These are phyloP conservation scores for Zoanthus solanderi DNA, from an alignment of 92 coral and sea anemone species.

Conservation along the genomic window DNA sequence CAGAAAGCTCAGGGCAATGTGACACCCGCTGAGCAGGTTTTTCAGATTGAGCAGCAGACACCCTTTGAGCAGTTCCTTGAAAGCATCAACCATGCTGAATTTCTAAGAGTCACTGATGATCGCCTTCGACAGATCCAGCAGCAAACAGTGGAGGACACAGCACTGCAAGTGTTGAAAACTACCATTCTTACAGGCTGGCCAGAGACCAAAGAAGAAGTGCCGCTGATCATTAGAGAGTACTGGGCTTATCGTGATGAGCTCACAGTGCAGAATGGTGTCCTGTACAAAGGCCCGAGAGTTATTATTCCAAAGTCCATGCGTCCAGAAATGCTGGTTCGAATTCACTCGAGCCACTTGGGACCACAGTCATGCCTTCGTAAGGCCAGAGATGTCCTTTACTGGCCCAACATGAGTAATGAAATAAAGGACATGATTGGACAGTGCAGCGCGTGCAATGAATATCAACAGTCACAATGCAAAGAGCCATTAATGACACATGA, in stretches of 20 bases:
- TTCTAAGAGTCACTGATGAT: conserved; percentile 19
- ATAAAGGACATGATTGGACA: conserved; percentile 55
- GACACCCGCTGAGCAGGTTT: conserved; percentile 28
- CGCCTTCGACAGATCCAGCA: conserved; percentile 37
- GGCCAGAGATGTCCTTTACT: conserved; percentile 48
- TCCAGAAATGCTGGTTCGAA: conserved; percentile 59
- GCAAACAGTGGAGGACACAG: conserved; percentile 36
- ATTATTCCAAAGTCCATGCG: conserved; percentile 60
- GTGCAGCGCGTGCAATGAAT: conserved; percentile 45
- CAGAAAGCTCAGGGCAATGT: background rate
- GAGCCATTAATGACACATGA: conserved; percentile 61
- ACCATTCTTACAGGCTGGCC: conserved; percentile 53
- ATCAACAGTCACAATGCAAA: conserved; percentile 49
- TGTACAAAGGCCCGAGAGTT: conserved; percentile 53
- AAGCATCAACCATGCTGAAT: conserved; percentile 15
- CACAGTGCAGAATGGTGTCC: conserved; percentile 39
- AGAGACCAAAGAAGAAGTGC: conserved; percentile 25
- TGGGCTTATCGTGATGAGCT: conserved; percentile 45
- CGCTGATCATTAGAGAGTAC: conserved; percentile 18
- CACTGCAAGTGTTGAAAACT: conserved; percentile 39
- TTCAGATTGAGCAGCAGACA: conserved; percentile 17
- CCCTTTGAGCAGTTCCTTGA: conserved; percentile 34
- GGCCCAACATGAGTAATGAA: conserved; percentile 59
- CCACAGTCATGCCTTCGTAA: conserved; percentile 55
- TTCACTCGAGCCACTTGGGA: conserved; percentile 62